Evolutionary conservation across 2,113 vertebrate genomes (phyloP).

Genomic region (Fulmarus glacialis): DNA sequence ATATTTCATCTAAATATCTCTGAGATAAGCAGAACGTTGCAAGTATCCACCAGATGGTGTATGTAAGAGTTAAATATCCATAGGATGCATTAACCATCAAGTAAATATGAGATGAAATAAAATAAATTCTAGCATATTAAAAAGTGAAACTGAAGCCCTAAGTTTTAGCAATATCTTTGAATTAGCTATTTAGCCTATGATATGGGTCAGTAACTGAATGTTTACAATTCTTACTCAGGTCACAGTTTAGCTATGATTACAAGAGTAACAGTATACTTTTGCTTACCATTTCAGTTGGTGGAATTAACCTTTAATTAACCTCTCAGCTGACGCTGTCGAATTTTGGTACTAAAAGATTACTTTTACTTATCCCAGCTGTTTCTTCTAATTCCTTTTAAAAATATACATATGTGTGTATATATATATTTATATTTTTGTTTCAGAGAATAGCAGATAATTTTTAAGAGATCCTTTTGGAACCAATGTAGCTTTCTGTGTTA

Average conservation of each 20-base stretch:
- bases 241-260: background rate
- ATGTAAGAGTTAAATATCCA: background rate
- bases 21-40: background rate
- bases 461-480: background rate
- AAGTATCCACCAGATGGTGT: background rate
- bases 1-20: background rate
- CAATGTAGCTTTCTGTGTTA: background rate
- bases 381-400: background rate
- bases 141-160: background rate
- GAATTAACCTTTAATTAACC: constrained; percentile 10
- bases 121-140: background rate
- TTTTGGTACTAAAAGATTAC: background rate
- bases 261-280: background rate
- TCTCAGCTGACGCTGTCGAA: background rate
- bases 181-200: background rate
- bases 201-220: background rate
- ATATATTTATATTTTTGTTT: background rate
- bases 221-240: background rate
- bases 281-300: background rate
- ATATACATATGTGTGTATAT: no score
- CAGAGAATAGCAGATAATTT: background rate
- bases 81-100: background rate
- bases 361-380: background rate
- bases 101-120: background rate
- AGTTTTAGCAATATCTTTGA: background rate